Evolutionary conservation across 2,888 invertebrate genomes (phyloP).

Genomic region (Tromatobia lineatoria): DNA sequence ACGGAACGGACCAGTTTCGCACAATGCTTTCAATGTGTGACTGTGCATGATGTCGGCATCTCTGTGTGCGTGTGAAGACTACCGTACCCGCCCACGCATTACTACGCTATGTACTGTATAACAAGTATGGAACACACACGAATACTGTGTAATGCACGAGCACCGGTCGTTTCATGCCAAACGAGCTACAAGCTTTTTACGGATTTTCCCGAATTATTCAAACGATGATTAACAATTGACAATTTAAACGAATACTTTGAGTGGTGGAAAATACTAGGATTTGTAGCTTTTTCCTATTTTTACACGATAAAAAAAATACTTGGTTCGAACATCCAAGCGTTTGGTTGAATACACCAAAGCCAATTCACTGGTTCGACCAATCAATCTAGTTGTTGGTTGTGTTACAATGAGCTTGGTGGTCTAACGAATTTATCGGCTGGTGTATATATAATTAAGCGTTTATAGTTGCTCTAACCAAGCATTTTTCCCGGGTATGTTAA

Average conservation of each 20-base stretch:
- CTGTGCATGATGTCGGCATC: conserved; percentile 32
- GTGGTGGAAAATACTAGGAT: background rate
- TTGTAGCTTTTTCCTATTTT: background rate
- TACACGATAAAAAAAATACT: too few relatives aligned
- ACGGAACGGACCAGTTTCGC: conserved; percentile 48
- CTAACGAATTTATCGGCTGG: too few relatives aligned
- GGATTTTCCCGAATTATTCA: background rate
- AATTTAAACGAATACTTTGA: background rate
- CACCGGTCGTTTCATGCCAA: conserved; percentile 13
- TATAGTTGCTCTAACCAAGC: too few relatives aligned
- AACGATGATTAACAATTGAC: background rate
- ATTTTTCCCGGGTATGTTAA: too few relatives aligned
- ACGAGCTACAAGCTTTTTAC: background rate
- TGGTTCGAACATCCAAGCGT: too few relatives aligned
- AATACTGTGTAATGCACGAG: background rate
- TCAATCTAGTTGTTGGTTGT: too few relatives aligned
- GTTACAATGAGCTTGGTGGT: too few relatives aligned
- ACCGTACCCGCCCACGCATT: conserved; percentile 19
- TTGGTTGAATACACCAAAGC: too few relatives aligned
- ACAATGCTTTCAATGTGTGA: conserved; percentile 44
- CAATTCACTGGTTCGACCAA: too few relatives aligned
- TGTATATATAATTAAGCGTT: too few relatives aligned
- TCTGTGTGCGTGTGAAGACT: background rate
- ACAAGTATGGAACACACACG: conserved; percentile 35
- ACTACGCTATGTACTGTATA: conserved; percentile 27